Base-by-base conservation (phyloP, 2,113 vertebrate species). In the Stercorarius parasiticus region DNA sequence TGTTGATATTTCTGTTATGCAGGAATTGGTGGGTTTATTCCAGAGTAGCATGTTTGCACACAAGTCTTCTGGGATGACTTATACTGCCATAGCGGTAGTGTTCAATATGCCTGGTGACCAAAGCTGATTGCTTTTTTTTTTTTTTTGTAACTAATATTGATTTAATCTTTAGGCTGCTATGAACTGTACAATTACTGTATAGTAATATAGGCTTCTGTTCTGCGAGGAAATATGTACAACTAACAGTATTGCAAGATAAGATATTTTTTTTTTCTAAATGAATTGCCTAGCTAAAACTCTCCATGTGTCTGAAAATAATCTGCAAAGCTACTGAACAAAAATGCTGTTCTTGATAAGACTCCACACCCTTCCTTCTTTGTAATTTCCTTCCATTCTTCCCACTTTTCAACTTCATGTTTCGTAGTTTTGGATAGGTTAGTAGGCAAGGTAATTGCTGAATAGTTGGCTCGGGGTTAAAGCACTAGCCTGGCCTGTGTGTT, bases 361-460 rank as follows among this genome's bases (percentile, higher is more conserved):
- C 45, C 78, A 79, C 72, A 42, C 77, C 80, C 56, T 92, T 88
- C 79, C 87, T 87, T 85, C 66, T 91, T 43, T 82, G 83, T 67
- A 53, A 83, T 95, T 98, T 96, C 94, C 94, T 95, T 85, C 42
- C 55, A 93, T 97, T 97, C 82, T 97, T 94, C 62, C 91, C 23
- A 52, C n/a, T 87, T 84, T 62, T 42, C 85, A 80, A 12, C 65
- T 74, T 85, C 21, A 12, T 1, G 10, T 52, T 53, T 9, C 45
- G 12, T 34, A 69, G n/a, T 82, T 89, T 72, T 50, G 50, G 36
- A 29, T 70, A 58, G 52, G 38, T 65, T 88, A 40, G 23, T 71
- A 84, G 50, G 45, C 62, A 81, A 66, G 34, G 34, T 67, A 52
- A 15, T 43, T 56, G 59, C 40, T 19, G 17, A 71, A 45, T 45